Percentiles rank a stretch among this genome's conserved stretches.
These are phyloP conservation scores for Pangasianodon hypophthalmus DNA, from an alignment of 2,113 vertebrate species.

Conservation along the genomic window DNA sequence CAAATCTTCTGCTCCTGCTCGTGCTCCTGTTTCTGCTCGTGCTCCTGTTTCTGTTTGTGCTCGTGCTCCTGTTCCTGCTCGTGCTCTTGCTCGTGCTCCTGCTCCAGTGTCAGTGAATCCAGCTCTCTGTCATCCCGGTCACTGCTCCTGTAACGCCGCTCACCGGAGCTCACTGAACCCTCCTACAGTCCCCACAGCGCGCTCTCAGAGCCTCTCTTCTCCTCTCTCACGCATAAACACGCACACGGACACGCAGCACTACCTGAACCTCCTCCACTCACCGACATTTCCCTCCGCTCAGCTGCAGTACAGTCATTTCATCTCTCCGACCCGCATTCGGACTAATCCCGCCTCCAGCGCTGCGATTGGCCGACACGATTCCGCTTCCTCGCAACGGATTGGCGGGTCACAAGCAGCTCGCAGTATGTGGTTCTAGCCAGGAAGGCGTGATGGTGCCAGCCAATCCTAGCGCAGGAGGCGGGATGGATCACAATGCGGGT, in stretches of 20 bases:
- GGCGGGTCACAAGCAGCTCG: neutral
- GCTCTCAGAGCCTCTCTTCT: neutral
- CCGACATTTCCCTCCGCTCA: constrained; percentile 11
- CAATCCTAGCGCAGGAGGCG: neutral
- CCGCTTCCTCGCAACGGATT: neutral
- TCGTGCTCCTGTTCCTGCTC: no score
- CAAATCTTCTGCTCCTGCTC: neutral
- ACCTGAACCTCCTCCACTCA: neutral
- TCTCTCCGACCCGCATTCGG: neutral
- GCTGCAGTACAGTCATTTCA: neutral
- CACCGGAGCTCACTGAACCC: neutral
- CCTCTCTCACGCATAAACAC: neutral
- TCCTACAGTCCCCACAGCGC: neutral
- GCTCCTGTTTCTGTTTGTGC: no score
- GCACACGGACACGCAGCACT: neutral
- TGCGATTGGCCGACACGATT: neutral
- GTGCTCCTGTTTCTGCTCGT: no score
- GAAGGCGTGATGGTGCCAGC: neutral
- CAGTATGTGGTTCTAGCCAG: neutral
- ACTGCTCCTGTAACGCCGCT: neutral
- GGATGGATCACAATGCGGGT: neutral
- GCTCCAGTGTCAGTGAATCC: neutral
- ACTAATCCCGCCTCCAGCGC: neutral
- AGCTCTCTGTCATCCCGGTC: constrained; percentile 13
- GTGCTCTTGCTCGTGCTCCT: neutral